Percentiles rank a stretch among this genome's conserved stretches.
Conservation (phyloP, 1,140 invertebrate species). For the Aethina tumida region DNA sequence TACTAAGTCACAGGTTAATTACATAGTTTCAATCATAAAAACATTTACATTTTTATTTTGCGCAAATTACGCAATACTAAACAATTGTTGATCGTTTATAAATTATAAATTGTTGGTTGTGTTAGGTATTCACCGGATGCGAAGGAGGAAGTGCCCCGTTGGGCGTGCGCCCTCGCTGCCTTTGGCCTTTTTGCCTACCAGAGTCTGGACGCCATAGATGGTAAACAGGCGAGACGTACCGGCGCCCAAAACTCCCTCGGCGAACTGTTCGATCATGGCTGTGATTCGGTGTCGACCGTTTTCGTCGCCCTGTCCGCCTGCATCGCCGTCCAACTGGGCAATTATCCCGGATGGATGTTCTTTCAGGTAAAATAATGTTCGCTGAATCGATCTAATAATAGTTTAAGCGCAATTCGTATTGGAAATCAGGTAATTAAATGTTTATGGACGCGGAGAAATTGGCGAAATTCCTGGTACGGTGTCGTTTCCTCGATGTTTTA, state of each 20-base stretch:
- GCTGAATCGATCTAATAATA: too few relatives aligned
- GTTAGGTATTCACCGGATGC: conserved; percentile 55
- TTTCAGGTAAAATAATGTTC: conserved; percentile 67
- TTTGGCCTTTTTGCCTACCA: conserved; percentile 96
- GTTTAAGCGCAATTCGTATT: too few relatives aligned
- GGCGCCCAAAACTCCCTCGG: conserved; percentile 86
- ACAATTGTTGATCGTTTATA: too few relatives aligned
- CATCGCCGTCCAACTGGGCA: conserved; percentile 82
- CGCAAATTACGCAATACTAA: too few relatives aligned
- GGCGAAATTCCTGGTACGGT: too few relatives aligned
- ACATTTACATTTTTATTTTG: too few relatives aligned
- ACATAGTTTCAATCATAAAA: too few relatives aligned
- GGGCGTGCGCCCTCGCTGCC: conserved; percentile 86
- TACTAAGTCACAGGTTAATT: too few relatives aligned
- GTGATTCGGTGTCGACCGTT: conserved; percentile 93
- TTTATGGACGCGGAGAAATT: too few relatives aligned
- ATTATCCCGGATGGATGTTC: conserved; percentile 88
- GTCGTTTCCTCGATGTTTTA: too few relatives aligned
- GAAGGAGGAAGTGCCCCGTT: conserved; percentile 68
- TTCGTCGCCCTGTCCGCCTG: conserved; percentile 93
- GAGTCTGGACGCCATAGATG: conserved; percentile 97
- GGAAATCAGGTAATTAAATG: too few relatives aligned
- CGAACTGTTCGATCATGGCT: conserved; percentile 99
- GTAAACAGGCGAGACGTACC: conserved; percentile 97
- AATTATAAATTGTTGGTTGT: too few relatives aligned